Evolutionary conservation across 2,888 invertebrate genomes (phyloP), one percentile per base, ranked within the genome.

Genomic region (Apodemia duryi): DNA sequence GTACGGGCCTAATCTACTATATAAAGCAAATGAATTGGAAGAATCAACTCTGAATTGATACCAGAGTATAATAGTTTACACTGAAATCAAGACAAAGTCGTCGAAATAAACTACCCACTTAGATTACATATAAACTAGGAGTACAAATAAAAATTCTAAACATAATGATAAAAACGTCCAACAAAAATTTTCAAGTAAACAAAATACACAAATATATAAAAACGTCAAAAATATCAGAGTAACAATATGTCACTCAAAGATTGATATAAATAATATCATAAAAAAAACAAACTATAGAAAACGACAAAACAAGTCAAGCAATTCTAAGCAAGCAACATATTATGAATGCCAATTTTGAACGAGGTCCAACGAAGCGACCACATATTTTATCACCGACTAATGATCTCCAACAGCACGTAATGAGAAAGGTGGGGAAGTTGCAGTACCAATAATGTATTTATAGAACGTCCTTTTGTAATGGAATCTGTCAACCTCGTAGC

Each of bases 361-460:
- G 43, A 73, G 65, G 71, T 71, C 68, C 75, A 73, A 73, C 77
- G 65, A 65, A 57, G 72, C 76, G 75, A 82, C 83, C 85, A 83
- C 88, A 86, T n/a, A n/a, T 87, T 87, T 88, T 88, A 90, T 88
- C 88, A 81, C 79, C 79, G 76, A 82, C 85, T 88, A 88, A 89
- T 88, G 88, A 88, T 85, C 86, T 83, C 78, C 72, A 76, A 77
- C 80, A 79, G 74, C 76, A 73, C 71, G 84, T 88, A 90, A 88
- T 89, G 88, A 88, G 88, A 78, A 81, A 79, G 82, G 79, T 77
- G 80, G 77, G 77, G 77, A 74, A 77, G 80, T 72, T 74, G 78
- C 77, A 76, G 80, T 77, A 82, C 85, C 88, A 88, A 88, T 89
- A 88, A 88, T 86, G 84, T 88, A 88, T 89, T 88, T 88, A 88